A percentile compares a stretch with the other conserved stretches of the same genome.
Evolutionary conservation across 1,140 invertebrate genomes (phyloP).

Genomic region (Drosophila tani): DNA sequence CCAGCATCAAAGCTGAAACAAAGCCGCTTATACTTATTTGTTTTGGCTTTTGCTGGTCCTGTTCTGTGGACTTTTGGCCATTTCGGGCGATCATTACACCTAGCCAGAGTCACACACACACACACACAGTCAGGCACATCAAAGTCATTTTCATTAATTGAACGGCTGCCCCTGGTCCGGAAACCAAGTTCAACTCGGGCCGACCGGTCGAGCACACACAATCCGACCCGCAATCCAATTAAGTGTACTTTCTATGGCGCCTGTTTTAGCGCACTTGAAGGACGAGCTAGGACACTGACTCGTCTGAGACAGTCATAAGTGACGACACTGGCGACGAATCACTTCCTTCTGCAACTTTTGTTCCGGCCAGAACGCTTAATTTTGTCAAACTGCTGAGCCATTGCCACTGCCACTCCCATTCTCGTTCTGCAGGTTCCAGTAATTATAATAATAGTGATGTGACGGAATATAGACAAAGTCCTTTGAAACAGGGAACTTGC

Average conservation of each 20-base stretch:
- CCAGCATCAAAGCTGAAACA: constrained; percentile 29
- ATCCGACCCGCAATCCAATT: constrained; percentile 58
- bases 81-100: constrained; percentile 60
- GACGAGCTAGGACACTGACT: not conserved
- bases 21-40: constrained; percentile 49
- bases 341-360: constrained; percentile 11
- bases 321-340: constrained; percentile 32
- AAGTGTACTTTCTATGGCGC: constrained; percentile 50
- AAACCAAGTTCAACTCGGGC: not conserved
- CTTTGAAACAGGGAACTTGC: too few relatives aligned
- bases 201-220: constrained; percentile 24
- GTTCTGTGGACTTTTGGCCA: constrained; percentile 9
- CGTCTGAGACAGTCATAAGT: constrained; percentile 48
- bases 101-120: constrained; percentile 35
- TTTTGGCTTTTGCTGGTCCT: not conserved
- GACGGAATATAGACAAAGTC: constrained; percentile 19
- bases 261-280: constrained; percentile 42
- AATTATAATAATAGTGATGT: constrained; percentile 39
- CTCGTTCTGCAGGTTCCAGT: constrained; percentile 3
- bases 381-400: constrained; percentile 44
- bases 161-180: constrained; percentile 24
- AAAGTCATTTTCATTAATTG: constrained; percentile 64
- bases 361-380: constrained; percentile 31
- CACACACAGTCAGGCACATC: constrained; percentile 44
- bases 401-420: not conserved